Evolutionary conservation across 2,797 vertebrate genomes (phyloP), one percentile per base, ranked within the genome.

Genomic region (Myotis pilosus): DNA sequence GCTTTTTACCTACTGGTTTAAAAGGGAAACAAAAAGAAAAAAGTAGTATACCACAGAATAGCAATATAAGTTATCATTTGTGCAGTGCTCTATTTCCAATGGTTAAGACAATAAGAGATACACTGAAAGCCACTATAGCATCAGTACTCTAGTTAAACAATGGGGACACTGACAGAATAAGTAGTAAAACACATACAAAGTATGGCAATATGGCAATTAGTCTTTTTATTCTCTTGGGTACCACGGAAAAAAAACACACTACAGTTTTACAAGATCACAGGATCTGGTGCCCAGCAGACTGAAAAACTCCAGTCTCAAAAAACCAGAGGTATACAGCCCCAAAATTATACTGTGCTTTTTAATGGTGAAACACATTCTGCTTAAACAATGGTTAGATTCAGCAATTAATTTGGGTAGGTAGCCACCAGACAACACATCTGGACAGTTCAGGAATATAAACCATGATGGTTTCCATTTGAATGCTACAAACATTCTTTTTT

Each of bases 171-270:
- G 80, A 84, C 10, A 76, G 33, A 89, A n/a, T 72, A 60, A 60
- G 23, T 3, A 69, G 12, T 55, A 88, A 91, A 89, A 89, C 33
- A 92, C 33, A 75, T 1, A 88, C 38, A 82, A 92, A 88, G 23
- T 47, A 78, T 19, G 5, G n/a, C 82, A 55, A 66, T 51, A 55
- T 30, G 47, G 47, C 51, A 64, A 72, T 51, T 57, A 28, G 5
- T 72, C 71, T 74, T 94, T 92, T 57, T 75, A 57, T 93, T 94
- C 49, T 94, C 55, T 69, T 72, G 11, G 66, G 2, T 84, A 92
- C 2, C 12, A 80, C 13, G n/a, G 49, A 9, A 33, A 79, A 87
- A 64, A 53, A 13, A 25, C n/a, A n/a, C n/a, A n/a, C 1, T 22
- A 75, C 0, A 30, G 23, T 86, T 85, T 49, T 51, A 75, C 1